Conservation (phyloP, 2,888 invertebrate species). For the Calameuta pallipes region DNA sequence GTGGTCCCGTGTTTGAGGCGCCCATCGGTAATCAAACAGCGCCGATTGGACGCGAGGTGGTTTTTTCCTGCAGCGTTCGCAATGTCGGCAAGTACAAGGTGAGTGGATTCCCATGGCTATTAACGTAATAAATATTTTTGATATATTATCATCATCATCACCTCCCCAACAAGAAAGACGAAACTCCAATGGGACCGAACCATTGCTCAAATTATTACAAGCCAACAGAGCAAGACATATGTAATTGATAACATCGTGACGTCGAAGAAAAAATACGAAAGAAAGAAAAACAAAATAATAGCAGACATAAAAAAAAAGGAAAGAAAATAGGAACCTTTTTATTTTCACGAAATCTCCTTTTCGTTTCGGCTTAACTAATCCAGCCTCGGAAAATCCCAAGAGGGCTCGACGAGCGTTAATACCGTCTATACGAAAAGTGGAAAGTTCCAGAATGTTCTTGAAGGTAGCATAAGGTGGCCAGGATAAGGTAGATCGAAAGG, state of each 20-base stretch:
- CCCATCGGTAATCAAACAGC: constrained; percentile 63
- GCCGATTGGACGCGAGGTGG: constrained; percentile 60
- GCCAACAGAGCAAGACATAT: neutral
- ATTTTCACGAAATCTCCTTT: neutral
- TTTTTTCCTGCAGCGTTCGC: constrained; percentile 62
- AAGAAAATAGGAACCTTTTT: neutral
- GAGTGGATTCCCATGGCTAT: neutral
- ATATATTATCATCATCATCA: neutral
- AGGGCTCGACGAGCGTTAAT: neutral
- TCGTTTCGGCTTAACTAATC: neutral
- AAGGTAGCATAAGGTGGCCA: neutral
- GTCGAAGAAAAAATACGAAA: neutral
- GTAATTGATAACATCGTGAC: neutral
- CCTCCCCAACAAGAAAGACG: neutral
- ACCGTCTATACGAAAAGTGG: neutral
- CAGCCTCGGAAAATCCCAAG: neutral
- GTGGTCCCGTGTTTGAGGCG: constrained; percentile 55
- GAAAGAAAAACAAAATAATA: neutral
- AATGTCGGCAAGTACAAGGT: constrained; percentile 59
- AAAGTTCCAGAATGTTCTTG: neutral
- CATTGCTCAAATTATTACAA: neutral
- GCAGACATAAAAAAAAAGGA: neutral
- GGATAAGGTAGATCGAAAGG: neutral
- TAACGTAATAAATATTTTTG: neutral
- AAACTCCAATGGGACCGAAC: neutral